Percentiles rank a stretch among this genome's conserved stretches.
Evolutionary conservation across 2,888 invertebrate genomes (phyloP).

Genomic region (Omphaloscelis lunosa): DNA sequence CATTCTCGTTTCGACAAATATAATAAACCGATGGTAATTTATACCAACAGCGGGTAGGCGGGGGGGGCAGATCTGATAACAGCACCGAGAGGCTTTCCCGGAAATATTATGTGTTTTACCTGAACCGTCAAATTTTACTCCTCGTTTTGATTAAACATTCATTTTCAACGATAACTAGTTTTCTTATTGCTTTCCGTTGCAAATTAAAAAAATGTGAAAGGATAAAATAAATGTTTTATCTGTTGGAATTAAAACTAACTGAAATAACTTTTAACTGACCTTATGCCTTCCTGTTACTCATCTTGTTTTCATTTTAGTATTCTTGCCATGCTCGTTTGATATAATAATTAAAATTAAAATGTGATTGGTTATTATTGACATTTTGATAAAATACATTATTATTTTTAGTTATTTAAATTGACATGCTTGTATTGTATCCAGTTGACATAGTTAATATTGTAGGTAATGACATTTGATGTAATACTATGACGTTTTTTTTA

Average conservation of each 20-base stretch:
- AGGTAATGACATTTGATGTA: too few relatives aligned
- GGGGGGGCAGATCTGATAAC: conserved; percentile 37
- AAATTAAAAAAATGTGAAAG: conserved; percentile 13
- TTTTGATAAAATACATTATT: too few relatives aligned
- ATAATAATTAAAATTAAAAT: too few relatives aligned
- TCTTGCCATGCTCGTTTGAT: too few relatives aligned
- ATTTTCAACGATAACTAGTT: conserved; percentile 24
- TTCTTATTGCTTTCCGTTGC: conserved; percentile 3
- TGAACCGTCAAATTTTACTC: conserved; percentile 41
- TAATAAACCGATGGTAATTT: conserved; percentile 48
- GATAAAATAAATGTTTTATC: not conserved
- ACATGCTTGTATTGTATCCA: too few relatives aligned
- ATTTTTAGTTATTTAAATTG: too few relatives aligned
- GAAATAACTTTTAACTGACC: too few relatives aligned
- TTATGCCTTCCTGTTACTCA: too few relatives aligned
- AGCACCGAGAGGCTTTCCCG: conserved; percentile 35
- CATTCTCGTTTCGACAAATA: conserved; percentile 44
- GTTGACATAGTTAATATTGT: too few relatives aligned
- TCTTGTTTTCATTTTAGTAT: too few relatives aligned
- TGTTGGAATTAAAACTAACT: not conserved
- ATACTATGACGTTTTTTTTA: too few relatives aligned
- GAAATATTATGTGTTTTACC: conserved; percentile 54
- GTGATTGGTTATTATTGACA: too few relatives aligned
- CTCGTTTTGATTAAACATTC: conserved; percentile 49
- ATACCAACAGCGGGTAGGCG: conserved; percentile 41